Evolutionary conservation across 1,140 invertebrate genomes (phyloP), one percentile per base, ranked within the genome.

Genomic region (Antheraea mylitta): DNA sequence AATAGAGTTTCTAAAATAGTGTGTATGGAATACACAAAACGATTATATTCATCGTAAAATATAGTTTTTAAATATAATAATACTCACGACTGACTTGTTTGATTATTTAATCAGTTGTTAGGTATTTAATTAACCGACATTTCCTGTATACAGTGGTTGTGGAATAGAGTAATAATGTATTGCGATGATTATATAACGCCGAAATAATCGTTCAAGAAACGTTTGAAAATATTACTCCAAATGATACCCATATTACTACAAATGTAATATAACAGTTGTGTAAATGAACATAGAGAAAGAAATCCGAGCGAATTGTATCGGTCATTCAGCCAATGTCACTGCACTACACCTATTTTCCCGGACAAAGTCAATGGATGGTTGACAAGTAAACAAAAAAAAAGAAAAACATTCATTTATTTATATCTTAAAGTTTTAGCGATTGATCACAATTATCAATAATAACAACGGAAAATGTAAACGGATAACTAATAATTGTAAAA

Each of bases 301-400:
- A n/a, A n/a, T n/a, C 68, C 64, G 71, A 75, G 68, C 78, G 64
- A 60, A 60, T 37, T 38, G 30, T 60, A 70, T 70, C 68, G 81
- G 85, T 85, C 79, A 89, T 64, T 67, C 63, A 77, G 84, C 74
- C 84, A 86, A 85, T 87, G 83, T 83, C 82, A 53, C 16, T 16
- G 16, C 16, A 53, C 16, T 16, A 53, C 13, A 6, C 45, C 16
- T 13, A n/a, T 53, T 53, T 53, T 53, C 45, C 45, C 45, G 45
- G 45, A 53, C 45, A 16, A 53, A 16, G 16, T 53, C 45, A 53
- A 53, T 6, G 11, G 45, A 1, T 53, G 5, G 13, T 42, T 53
- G 13, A 16, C 13, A 53, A 1, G 13, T 53, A 16, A 13, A 13
- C 45, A 53, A 53, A 13, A 53, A 13, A 53, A 2, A 13, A 53